Evolutionary conservation across 2,888 invertebrate species (phyloP).

Genomic region (Brachypalpus laphriformis): DNA sequence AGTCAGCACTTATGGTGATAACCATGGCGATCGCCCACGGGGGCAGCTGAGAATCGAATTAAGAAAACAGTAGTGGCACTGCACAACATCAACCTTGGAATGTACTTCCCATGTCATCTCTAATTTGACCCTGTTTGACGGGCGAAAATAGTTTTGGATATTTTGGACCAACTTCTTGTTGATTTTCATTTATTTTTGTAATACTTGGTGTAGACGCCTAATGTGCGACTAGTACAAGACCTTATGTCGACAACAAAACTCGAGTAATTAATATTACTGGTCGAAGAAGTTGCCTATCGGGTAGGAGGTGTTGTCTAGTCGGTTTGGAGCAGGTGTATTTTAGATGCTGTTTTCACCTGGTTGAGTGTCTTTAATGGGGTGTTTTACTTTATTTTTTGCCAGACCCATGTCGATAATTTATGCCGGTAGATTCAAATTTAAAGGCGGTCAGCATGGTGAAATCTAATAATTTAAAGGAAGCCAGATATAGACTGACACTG

Average conservation of each 20-base stretch:
- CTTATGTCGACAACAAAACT: constrained; percentile 1
- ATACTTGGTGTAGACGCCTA: background rate
- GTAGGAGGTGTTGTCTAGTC: background rate
- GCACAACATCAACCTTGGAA: background rate
- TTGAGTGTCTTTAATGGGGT: constrained; percentile 21
- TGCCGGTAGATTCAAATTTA: background rate
- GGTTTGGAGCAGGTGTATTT: constrained; percentile 42
- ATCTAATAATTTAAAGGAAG: constrained; percentile 43
- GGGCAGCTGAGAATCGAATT: background rate
- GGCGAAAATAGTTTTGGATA: background rate
- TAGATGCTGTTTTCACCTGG: constrained; percentile 31
- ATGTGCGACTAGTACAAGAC: constrained; percentile 26
- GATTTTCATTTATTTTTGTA: background rate
- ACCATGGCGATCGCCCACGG: background rate
- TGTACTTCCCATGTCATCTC: background rate
- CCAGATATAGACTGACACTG: constrained; percentile 1
- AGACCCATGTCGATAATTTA: constrained; percentile 9
- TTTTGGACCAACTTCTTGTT: background rate
- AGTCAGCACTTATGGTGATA: constrained; percentile 4
- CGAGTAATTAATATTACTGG: background rate
- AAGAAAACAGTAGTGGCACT: background rate
- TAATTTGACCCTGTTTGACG: background rate
- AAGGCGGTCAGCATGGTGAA: constrained; percentile 7
- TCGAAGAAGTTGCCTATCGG: background rate
- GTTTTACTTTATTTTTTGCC: constrained; percentile 1